Evolutionary conservation across 53 echinoderm and acorn worm species (phyloP).

Genomic region (Stichopus horrens): DNA sequence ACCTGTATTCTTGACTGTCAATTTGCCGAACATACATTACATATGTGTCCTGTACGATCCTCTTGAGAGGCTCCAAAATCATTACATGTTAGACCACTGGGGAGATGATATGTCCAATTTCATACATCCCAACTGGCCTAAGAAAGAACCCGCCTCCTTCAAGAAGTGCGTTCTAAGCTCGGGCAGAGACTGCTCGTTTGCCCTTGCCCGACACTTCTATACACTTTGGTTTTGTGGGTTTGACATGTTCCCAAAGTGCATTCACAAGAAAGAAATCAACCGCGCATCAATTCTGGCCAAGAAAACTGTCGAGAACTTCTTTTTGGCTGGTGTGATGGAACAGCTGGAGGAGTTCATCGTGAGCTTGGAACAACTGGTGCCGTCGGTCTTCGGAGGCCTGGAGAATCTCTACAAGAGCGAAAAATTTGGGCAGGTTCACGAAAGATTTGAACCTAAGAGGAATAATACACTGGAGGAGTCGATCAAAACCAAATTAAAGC

Average conservation of each 20-base stretch:
- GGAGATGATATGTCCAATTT: slow-evolving; percentile 14
- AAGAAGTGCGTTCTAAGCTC: not conserved
- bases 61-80: slow-evolving; percentile 11
- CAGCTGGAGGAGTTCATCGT: slow-evolving; percentile 13
- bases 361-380: slow-evolving; percentile 19
- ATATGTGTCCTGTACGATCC: slow-evolving; percentile 24
- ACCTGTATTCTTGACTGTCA: not conserved
- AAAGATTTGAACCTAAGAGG: not conserved
- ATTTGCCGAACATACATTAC: not conserved
- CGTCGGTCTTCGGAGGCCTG: slow-evolving; percentile 20
- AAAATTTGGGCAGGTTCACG: not conserved
- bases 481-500: not conserved
- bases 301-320: slow-evolving; percentile 1
- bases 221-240: slow-evolving; percentile 31
- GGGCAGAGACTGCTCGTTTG: slow-evolving; percentile 26
- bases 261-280: not conserved
- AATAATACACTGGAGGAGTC: not conserved
- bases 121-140: slow-evolving; percentile 28
- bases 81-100: slow-evolving; percentile 38
- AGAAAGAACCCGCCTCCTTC: not conserved
- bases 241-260: slow-evolving; percentile 8
- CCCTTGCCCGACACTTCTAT: slow-evolving; percentile 6
- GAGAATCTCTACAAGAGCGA: not conserved
- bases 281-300: not conserved
- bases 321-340: slow-evolving; percentile 28